Conservation (phyloP, 2,797 vertebrate species). For the Acanthornis magna region DNA sequence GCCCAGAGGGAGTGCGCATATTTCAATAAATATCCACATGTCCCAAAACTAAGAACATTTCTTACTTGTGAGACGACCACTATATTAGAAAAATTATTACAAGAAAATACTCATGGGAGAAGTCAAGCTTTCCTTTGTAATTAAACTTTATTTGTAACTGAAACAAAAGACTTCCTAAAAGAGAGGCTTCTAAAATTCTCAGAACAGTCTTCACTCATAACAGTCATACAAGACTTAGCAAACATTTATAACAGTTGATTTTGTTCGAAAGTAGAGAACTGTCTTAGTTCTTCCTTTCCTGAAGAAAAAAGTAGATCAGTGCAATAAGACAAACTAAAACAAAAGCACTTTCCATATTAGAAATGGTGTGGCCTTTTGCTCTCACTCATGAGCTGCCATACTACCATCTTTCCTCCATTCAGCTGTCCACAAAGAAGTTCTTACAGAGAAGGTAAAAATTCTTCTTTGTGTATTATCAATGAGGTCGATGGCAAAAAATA, state of each 20-base stretch:
- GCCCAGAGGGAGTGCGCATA: not conserved
- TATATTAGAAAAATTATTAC: slow-evolving; percentile 35
- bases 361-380: not conserved
- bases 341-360: not conserved
- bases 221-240: not conserved
- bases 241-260: not conserved
- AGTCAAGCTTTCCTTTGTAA: slow-evolving; percentile 53
- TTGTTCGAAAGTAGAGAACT: not conserved
- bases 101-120: slow-evolving; percentile 22
- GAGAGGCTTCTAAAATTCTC: slow-evolving; percentile 1
- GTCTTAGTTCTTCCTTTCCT: not conserved
- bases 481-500: not conserved
- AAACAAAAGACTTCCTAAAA: slow-evolving; percentile 32
- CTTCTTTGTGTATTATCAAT: not conserved
- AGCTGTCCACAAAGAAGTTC: not conserved
- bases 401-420: not conserved
- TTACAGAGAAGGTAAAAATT: not conserved
- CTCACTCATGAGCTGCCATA: not conserved
- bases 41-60: not conserved
- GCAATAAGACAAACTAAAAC: not conserved
- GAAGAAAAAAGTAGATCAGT: not conserved
- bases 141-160: slow-evolving; percentile 63
- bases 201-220: not conserved
- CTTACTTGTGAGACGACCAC: slow-evolving; percentile 26
- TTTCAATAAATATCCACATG: slow-evolving; percentile 18